Evolutionary conservation across 2,888 invertebrate species (phyloP).

Genomic region (Thalpophila matura): DNA sequence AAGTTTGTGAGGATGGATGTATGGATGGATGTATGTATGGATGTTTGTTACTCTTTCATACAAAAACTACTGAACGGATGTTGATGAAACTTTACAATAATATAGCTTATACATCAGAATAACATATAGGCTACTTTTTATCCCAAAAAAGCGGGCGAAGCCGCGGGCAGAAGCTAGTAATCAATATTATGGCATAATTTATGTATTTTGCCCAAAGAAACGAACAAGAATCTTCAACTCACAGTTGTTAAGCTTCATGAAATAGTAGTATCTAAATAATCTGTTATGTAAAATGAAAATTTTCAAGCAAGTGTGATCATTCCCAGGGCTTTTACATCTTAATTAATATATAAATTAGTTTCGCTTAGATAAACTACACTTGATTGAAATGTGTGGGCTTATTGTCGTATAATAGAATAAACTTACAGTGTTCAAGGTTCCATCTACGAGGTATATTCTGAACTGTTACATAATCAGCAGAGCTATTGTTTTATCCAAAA

Average conservation of each 20-base stretch:
- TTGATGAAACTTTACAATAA: too few species aligned
- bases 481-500: not conserved
- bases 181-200: too few species aligned
- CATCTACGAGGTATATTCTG: not conserved
- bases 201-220: too few species aligned
- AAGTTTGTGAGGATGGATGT: too few species aligned
- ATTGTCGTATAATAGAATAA: conserved; percentile 8
- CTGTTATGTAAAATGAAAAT: not conserved
- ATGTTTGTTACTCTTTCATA: too few species aligned
- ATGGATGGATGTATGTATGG: too few species aligned
- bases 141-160: too few species aligned
- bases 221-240: too few species aligned
- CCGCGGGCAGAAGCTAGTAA: too few species aligned
- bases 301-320: conserved; percentile 18
- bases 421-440: not conserved
- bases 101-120: too few species aligned
- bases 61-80: too few species aligned
- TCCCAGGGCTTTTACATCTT: conserved; percentile 7
- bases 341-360: conserved; percentile 17
- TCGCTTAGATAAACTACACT: not conserved
- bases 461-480: not conserved
- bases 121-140: too few species aligned
- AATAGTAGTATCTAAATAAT: conserved; percentile 4
- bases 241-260: not conserved
- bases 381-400: conserved; percentile 16